Evolutionary conservation across 2,797 vertebrate genomes (phyloP).

Genomic region (Xerus rutilus): DNA sequence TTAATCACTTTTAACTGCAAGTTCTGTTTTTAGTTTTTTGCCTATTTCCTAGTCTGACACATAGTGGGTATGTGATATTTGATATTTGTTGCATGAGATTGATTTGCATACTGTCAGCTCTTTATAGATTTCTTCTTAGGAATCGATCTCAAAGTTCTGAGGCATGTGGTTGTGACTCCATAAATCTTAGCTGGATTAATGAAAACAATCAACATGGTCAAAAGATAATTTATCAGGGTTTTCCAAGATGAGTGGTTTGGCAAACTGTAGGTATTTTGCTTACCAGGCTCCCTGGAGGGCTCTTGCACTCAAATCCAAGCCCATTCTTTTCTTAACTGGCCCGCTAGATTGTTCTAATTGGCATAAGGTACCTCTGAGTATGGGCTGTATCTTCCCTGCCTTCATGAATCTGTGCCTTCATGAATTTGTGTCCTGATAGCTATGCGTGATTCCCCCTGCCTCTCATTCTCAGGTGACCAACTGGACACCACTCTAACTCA

Average conservation of each 20-base stretch:
- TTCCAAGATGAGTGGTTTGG: constrained; percentile 39
- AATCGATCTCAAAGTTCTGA: constrained; percentile 39
- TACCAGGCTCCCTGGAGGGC: neutral
- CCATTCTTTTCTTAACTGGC: neutral
- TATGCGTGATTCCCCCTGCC: neutral
- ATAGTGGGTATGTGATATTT: neutral
- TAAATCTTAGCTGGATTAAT: constrained; percentile 12
- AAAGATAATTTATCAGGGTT: constrained; percentile 50
- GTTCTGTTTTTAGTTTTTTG: constrained; percentile 3
- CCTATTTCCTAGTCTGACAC: neutral
- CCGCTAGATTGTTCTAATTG: constrained; percentile 9
- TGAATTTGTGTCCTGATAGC: neutral
- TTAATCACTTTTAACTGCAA: constrained; percentile 30
- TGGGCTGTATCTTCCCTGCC: neutral
- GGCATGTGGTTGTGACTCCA: neutral
- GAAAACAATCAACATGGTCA: constrained; percentile 39
- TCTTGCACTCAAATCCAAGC: neutral
- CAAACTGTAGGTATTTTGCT: constrained; percentile 51
- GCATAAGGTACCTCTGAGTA: neutral
- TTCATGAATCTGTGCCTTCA: neutral
- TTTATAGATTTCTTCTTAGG: constrained; percentile 1
- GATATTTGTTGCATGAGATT: constrained; percentile 31
- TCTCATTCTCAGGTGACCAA: neutral
- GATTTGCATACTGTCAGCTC: neutral
- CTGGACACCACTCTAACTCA: neutral